Percentiles rank a stretch among this genome's conserved stretches.
These are phyloP conservation scores for Ibidorhyncha struthersii DNA, from an alignment of 2,113 vertebrate genomes.

Conservation along the genomic window DNA sequence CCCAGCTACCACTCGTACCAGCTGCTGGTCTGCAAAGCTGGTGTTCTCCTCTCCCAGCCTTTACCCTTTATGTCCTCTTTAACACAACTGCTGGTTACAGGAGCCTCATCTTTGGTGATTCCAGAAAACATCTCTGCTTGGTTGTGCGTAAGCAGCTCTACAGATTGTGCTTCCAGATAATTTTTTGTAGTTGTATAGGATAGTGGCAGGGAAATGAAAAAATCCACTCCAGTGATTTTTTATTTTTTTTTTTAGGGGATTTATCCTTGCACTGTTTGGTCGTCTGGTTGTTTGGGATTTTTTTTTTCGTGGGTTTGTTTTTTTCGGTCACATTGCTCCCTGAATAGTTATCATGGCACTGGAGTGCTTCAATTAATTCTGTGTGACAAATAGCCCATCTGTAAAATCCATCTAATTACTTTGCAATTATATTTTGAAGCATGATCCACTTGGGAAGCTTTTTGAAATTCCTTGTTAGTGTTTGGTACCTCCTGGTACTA, in stretches of 20 bases:
- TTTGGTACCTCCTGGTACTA: neutral
- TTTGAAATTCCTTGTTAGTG: neutral
- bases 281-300: too few species aligned
- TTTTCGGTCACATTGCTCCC: neutral
- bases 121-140: neutral
- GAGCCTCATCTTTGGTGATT: neutral
- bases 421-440: neutral
- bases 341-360: neutral
- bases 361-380: neutral
- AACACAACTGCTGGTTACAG: fast-evolving
- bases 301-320: neutral
- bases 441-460: neutral
- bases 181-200: neutral
- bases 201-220: neutral
- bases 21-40: neutral
- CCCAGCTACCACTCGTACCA: fast-evolving
- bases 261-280: neutral
- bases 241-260: too few species aligned
- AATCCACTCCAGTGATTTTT: neutral
- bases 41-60: neutral
- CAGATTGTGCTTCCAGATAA: neutral
- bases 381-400: neutral
- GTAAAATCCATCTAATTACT: neutral
- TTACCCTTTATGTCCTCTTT: too few species aligned
- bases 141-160: neutral